Evolutionary conservation across 2,888 invertebrate species (phyloP), one percentile per base, ranked within the genome.

Genomic region (Sarcophaga carnaria): DNA sequence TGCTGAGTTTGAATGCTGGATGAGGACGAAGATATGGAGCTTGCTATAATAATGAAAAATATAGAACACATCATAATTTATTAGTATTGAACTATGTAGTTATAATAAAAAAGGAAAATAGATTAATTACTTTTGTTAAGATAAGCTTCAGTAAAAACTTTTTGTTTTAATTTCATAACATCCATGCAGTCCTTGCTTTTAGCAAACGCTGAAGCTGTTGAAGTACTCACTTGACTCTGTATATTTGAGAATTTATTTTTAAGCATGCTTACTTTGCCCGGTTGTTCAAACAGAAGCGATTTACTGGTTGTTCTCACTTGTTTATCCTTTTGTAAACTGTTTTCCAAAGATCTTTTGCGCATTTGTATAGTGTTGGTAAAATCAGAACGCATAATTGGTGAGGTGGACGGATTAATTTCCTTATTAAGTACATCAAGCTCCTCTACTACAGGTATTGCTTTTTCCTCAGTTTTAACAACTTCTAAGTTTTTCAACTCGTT

Each of bases 331-430:
- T 89, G 80, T 45, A 91, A 90, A 88, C 91, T 93, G 71, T 91
- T 92, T 88, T 93, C 93, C 59, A 93, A 89, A 0, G 93, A 93
- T 86, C 93, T 93, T 79, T 93, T 93, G 12, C 93, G 91, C 93
- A 93, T 93, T 86, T 92, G 90, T 47, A 93, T 91, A 27, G 93
- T 93, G 86, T 93, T 93, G 59, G 93, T 93, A 79, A 93, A 93
- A 87, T 93, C 93, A 0, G 93, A 93, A 3, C 91, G 91, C 93
- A 93, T 93, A 14, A 93, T 92, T 11, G 92, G 89, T 10, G 91
- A 91, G 60, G 88, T 90, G 83, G 84, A 54, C 76, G 80, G 20
- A 60, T 25, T 75, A 37, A 80, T 12, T 64, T 84, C 84, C 27
- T 70, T 84, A 49, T 87, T 83, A 86, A 86, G 80, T 83, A 86